Evolutionary conservation across 2,113 vertebrate species (phyloP).

Genomic region (Octodon degus): DNA sequence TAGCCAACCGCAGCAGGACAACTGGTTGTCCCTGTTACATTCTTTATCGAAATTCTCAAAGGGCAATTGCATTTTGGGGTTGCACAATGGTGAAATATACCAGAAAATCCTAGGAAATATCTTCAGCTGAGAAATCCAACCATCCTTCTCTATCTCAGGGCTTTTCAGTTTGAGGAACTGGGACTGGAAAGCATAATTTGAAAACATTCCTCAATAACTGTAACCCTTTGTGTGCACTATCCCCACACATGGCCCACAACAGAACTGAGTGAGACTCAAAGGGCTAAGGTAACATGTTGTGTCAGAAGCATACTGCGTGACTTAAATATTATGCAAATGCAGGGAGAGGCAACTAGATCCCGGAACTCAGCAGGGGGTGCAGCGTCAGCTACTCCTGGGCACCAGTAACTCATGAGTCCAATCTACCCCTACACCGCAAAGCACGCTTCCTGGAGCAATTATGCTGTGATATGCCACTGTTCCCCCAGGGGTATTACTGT

Average conservation of each 20-base stretch:
- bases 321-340: not conserved
- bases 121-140: not conserved
- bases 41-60: not conserved
- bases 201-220: slow-evolving; percentile 2
- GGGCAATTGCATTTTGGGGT: not conserved
- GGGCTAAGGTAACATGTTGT: not conserved
- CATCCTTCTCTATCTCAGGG: not conserved
- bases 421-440: not conserved
- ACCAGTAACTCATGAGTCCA: not conserved
- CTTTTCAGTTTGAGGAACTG: not conserved
- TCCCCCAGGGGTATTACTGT: not conserved
- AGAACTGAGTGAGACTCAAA: slow-evolving; percentile 35
- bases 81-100: not conserved
- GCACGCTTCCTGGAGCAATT: not conserved
- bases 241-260: not conserved
- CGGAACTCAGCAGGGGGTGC: not conserved
- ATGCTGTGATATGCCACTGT: not conserved
- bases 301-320: not conserved
- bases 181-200: not conserved
- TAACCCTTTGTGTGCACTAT: not conserved
- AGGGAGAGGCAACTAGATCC: not conserved
- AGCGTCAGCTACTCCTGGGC: not conserved
- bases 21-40: not conserved
- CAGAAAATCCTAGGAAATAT: slow-evolving; percentile 7
- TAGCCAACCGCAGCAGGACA: not conserved